These are phyloP conservation scores for Apoda limacodes DNA, from an alignment of 2,888 invertebrate genomes.

Conservation along the genomic window DNA sequence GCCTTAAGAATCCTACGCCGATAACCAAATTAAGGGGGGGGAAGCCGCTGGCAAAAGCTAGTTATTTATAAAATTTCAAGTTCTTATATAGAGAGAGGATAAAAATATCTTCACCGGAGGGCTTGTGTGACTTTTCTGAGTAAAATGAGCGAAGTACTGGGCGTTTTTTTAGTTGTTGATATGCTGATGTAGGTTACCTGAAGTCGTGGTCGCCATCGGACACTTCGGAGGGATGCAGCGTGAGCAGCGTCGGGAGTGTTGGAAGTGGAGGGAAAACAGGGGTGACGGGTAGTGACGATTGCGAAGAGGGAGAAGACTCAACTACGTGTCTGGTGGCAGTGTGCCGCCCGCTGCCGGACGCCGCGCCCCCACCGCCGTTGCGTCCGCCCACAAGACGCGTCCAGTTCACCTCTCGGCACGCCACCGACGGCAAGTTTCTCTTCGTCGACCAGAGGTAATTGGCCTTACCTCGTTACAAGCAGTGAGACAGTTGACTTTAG, in stretches of 20 bases:
- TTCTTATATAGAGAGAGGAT: no score
- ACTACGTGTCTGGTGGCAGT: conserved; percentile 94
- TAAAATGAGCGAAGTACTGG: no score
- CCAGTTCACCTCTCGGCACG: conserved; percentile 86
- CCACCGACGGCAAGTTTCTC: conserved; percentile 91
- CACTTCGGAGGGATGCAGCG: conserved; percentile 62
- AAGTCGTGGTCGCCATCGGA: conserved; percentile 92
- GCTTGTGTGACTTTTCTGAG: no score
- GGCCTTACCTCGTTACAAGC: neutral
- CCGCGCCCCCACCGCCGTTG: conserved; percentile 12
- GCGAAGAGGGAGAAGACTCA: conserved; percentile 74
- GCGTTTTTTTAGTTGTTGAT: neutral
- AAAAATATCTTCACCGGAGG: no score
- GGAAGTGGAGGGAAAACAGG: conserved; percentile 72
- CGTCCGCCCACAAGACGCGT: conserved; percentile 70
- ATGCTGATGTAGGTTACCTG: conserved; percentile 78
- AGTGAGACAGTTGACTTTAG: no score
- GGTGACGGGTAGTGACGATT: conserved; percentile 69
- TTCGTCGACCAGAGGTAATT: conserved; percentile 90
- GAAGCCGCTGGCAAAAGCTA: neutral
- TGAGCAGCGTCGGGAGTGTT: conserved; percentile 78
- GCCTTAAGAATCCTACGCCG: no score
- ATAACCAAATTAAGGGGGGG: no score
- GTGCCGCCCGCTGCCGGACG: conserved; percentile 74
- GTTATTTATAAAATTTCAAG: neutral